Evolutionary conservation across 2,888 invertebrate species (phyloP), one percentile per base, ranked within the genome.

Genomic region (Sacculina carcini): DNA sequence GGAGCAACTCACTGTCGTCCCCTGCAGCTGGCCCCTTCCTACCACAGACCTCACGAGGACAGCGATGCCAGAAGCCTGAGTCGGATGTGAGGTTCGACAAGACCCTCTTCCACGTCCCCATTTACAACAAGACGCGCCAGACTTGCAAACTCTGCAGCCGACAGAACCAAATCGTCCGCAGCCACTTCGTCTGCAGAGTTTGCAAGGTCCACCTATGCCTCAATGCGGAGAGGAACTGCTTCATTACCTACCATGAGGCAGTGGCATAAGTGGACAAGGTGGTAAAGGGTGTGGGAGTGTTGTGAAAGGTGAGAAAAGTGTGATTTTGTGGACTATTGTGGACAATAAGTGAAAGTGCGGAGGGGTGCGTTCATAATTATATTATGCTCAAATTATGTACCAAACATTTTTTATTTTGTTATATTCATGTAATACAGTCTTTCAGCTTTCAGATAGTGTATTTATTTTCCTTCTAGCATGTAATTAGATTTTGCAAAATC

Each of bases 121-220:
- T 48, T 24, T 36, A 38, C 38, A 7, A 6, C n/a, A n/a, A n/a
- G n/a, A 36, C 12, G n/a, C 46, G 48, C 6, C 51, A 51, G 31
- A 48, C 48, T 1, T 51, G 51, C 51, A 51, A 51, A 26, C n/a
- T 26, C 36, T 51, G 51, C 29, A 51, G 51, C 44, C 16, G 26
- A 28, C 26, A 51, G 48, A 39, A 39, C 16, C 9, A 48, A n/a
- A 48, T 51, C 26, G 16, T 48, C 7, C 16, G 39, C 2, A 40
- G 48, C 7, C 47, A 52, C 39, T 6, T 47, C 1, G 31, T 52
- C 29, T 52, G 49, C 34, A 19, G 31, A 4, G 50, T 50, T 34
- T 52, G 52, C 40, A 38, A 48, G 31, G 48, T 48, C 5, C 48
- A 52, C 31, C 48, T 48, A 5, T 52, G 48, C 52, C 48, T 52